Evolutionary conservation across 2,888 invertebrate species (phyloP).

Genomic region (Atethmia centrago): DNA sequence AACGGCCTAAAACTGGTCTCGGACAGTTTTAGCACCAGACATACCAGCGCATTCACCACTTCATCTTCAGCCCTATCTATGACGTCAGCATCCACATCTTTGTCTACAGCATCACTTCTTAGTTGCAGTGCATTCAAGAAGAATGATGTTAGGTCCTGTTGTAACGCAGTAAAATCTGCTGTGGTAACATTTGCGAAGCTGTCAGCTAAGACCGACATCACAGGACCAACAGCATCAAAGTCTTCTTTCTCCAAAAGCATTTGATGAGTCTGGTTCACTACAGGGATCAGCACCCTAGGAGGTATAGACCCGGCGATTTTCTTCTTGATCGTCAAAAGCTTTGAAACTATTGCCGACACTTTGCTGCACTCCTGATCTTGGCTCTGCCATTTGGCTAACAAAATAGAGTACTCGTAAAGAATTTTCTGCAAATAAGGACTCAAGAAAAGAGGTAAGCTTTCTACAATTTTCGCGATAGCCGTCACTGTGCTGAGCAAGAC

Average conservation of each 20-base stretch:
- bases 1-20: conserved; percentile 97
- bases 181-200: conserved; percentile 92
- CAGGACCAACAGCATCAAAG: conserved; percentile 91
- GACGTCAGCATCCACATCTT: conserved; percentile 74
- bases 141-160: conserved; percentile 93
- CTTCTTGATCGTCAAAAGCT: conserved; percentile 91
- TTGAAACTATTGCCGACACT: conserved; percentile 89
- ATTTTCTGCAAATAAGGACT: conserved; percentile 95
- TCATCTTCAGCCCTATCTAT: conserved; percentile 93
- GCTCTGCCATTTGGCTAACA: conserved; percentile 89
- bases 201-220: conserved; percentile 94
- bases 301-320: conserved; percentile 93
- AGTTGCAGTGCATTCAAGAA: conserved; percentile 94
- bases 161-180: conserved; percentile 92
- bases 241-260: conserved; percentile 90
- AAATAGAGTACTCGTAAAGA: conserved; percentile 91
- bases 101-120: conserved; percentile 89
- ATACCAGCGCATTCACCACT: conserved; percentile 94
- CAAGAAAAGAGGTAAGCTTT: conserved; percentile 95
- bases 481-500: conserved; percentile 94
- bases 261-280: conserved; percentile 92
- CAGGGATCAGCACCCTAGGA: conserved; percentile 94
- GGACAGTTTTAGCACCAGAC: conserved; percentile 96
- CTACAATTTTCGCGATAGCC: conserved; percentile 95
- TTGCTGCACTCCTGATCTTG: conserved; percentile 87